These are phyloP conservation scores for Arrhamphus sclerolepis DNA, from an alignment of 2,797 vertebrate species.

Conservation along the genomic window DNA sequence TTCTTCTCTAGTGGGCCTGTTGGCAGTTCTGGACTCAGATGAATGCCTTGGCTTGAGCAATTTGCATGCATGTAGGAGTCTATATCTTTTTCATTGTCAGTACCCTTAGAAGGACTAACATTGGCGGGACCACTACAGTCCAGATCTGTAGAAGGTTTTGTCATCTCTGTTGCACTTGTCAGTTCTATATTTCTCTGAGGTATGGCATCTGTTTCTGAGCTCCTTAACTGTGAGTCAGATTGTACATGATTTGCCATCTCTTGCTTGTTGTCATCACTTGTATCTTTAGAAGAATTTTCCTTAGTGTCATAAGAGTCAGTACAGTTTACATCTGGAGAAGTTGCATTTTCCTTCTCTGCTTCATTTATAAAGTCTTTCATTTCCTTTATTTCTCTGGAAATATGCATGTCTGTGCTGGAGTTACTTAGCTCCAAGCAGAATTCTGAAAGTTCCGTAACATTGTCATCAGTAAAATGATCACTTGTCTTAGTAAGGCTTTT, in stretches of 20 bases:
- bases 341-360: neutral
- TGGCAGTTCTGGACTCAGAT: conserved; percentile 25
- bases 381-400: neutral
- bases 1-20: neutral
- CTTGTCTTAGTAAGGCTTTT: conserved; percentile 8
- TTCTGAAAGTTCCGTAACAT: conserved; percentile 48
- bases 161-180: conserved; percentile 10
- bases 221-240: conserved; percentile 2
- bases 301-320: neutral
- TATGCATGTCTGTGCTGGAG: conserved; percentile 2
- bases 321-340: conserved; percentile 2
- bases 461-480: conserved; percentile 13
- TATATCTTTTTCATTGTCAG: neutral
- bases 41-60: neutral
- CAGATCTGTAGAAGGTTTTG: neutral
- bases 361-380: conserved; percentile 22
- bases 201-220: conserved; percentile 1
- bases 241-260: neutral
- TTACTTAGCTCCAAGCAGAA: conserved; percentile 39
- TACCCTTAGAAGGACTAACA: neutral
- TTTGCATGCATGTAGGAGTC: conserved; percentile 6
- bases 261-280: neutral
- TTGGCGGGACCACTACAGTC: neutral
- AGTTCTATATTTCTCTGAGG: conserved; percentile 8
- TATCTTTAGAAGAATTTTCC: conserved; percentile 10